Conservation (phyloP, 2,888 invertebrate species). For the Polyploca ridens region DNA sequence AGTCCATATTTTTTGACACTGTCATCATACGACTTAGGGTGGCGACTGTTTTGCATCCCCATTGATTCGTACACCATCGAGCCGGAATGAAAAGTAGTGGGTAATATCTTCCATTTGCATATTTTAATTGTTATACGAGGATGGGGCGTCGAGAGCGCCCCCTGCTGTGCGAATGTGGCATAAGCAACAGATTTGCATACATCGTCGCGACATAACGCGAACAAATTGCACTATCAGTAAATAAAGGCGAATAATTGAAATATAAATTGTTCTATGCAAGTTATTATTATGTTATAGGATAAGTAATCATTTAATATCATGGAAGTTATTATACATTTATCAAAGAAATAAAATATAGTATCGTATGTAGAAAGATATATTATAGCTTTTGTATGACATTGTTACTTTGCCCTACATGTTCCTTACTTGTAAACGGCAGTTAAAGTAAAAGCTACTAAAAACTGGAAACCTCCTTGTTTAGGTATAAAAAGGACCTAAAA, state of each 20-base stretch:
- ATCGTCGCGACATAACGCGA: conserved; percentile 51
- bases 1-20: conserved; percentile 55
- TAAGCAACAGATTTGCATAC: conserved; percentile 76
- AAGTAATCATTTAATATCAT: too few species aligned
- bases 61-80: conserved; percentile 66
- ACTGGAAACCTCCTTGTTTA: too few species aligned
- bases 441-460: too few species aligned
- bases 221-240: conserved; percentile 70
- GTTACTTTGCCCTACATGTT: too few species aligned
- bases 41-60: conserved; percentile 49
- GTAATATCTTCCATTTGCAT: conserved; percentile 80
- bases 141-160: conserved; percentile 50
- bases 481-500: not conserved
- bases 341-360: too few species aligned
- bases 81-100: conserved; percentile 78
- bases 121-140: conserved; percentile 80
- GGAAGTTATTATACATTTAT: too few species aligned
- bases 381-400: too few species aligned
- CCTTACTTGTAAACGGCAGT: too few species aligned
- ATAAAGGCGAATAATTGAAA: conserved; percentile 63
- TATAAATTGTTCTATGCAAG: conserved; percentile 33
- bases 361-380: too few species aligned
- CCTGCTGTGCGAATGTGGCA: conserved; percentile 69
- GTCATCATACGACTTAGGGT: conserved; percentile 50
- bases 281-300: not conserved